These are phyloP conservation scores for Muscicapa comitata DNA, from an alignment of 2,797 vertebrate species.

Conservation along the genomic window DNA sequence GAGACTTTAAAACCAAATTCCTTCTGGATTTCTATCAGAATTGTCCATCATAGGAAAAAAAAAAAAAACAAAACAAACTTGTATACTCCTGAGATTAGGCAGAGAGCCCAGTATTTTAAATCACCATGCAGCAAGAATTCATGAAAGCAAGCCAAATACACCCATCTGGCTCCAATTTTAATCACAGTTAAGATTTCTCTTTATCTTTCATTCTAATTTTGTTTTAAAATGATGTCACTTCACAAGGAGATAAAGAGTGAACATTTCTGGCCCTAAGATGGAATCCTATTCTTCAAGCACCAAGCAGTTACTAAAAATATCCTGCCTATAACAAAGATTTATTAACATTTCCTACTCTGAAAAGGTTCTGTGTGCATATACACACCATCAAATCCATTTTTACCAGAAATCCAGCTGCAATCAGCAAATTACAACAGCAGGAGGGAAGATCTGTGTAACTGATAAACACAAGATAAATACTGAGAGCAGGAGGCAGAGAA, in stretches of 20 bases:
- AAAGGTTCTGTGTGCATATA: background rate
- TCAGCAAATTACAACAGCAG: background rate
- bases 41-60: background rate
- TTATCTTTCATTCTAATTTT: constrained; percentile 27
- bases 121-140: background rate
- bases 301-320: background rate
- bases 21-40: background rate
- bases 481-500: background rate
- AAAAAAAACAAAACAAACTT: background rate
- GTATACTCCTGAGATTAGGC: background rate
- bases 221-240: background rate
- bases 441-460: background rate
- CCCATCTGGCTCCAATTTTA: constrained; percentile 35
- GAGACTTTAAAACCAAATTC: background rate
- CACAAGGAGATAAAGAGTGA: background rate
- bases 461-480: background rate
- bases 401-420: background rate
- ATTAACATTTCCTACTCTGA: background rate
- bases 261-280: background rate
- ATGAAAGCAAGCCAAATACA: constrained; percentile 20
- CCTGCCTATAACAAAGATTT: background rate
- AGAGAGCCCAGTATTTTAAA: background rate
- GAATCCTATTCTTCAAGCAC: background rate
- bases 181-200: background rate
- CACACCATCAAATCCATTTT: background rate